Percentiles rank a stretch among this genome's conserved stretches.
These are phyloP conservation scores for Mamestra configurata DNA, from an alignment of 1,140 invertebrate species.

Conservation along the genomic window DNA sequence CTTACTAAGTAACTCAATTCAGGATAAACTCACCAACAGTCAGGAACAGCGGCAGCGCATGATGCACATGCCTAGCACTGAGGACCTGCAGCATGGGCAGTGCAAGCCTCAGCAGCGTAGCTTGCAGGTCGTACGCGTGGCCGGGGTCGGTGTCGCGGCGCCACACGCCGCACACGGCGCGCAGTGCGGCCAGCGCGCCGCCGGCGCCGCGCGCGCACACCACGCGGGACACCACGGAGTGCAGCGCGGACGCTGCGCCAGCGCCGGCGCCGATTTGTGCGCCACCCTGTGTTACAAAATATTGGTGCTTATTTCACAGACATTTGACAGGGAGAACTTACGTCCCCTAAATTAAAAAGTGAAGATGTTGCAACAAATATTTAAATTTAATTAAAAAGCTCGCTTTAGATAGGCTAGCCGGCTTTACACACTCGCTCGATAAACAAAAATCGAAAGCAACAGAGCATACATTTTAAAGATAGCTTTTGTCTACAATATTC, in stretches of 20 bases:
- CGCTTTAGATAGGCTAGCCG: no score
- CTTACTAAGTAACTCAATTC: no score
- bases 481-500: no score
- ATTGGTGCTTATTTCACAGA: not conserved
- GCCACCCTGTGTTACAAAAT: slow-evolving; percentile 63
- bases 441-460: no score
- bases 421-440: no score
- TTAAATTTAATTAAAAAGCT: not conserved
- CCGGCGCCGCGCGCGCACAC: slow-evolving; percentile 71
- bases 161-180: slow-evolving; percentile 61
- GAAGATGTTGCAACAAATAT: not conserved
- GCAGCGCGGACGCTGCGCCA: slow-evolving; percentile 74
- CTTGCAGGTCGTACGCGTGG: slow-evolving; percentile 75
- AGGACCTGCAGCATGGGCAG: slow-evolving; percentile 76
- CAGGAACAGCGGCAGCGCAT: slow-evolving; percentile 72
- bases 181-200: slow-evolving; percentile 70
- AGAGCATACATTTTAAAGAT: no score
- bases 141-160: slow-evolving; percentile 56
- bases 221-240: slow-evolving; percentile 76
- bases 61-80: slow-evolving; percentile 62
- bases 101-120: slow-evolving; percentile 75
- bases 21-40: slow-evolving; percentile 68
- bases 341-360: no score
- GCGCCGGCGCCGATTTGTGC: slow-evolving; percentile 72
- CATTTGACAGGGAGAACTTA: no score